These are phyloP conservation scores for Holothuria glaberrima DNA, from an alignment of 35 echinoderm and acorn worm genomes.

Conservation along the genomic window DNA sequence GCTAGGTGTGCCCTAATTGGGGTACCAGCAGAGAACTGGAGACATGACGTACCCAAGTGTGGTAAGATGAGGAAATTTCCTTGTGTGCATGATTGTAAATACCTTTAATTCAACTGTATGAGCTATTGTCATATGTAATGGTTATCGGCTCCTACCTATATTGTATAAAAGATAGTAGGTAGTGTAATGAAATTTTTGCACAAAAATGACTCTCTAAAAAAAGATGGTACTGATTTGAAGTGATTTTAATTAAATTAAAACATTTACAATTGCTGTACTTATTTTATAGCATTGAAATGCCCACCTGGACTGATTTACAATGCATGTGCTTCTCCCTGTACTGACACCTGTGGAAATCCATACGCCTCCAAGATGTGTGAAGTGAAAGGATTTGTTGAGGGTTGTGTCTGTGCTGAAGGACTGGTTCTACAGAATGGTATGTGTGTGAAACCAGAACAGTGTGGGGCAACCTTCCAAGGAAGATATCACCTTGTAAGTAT, in stretches of 20 bases:
- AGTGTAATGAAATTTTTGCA: too few species aligned
- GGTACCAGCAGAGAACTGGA: conserved; percentile 42
- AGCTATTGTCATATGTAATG: too few species aligned
- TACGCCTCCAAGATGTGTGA: conserved; percentile 27
- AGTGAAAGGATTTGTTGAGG: conserved; percentile 40
- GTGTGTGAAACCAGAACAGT: conserved; percentile 17
- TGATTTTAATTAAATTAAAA: not conserved
- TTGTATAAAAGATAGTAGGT: too few species aligned
- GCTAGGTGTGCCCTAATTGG: conserved; percentile 32
- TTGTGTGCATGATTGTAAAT: not conserved
- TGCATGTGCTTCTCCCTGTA: conserved; percentile 26
- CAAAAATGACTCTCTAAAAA: too few species aligned
- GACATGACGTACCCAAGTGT: conserved; percentile 33
- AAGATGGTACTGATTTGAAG: too few species aligned
- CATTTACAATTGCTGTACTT: too few species aligned
- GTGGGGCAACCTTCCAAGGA: conserved; percentile 42
- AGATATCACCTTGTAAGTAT: conserved; percentile 33
- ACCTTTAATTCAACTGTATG: too few species aligned
- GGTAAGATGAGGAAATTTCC: not conserved
- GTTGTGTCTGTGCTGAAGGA: conserved; percentile 50
- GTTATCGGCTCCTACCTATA: too few species aligned
- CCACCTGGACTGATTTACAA: conserved; percentile 52
- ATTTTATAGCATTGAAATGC: conserved; percentile 1
- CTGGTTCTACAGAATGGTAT: conserved; percentile 37
- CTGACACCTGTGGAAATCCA: conserved; percentile 43